Conservation (phyloP, 2,888 invertebrate genomes). For the Cephus pulcher region DNA sequence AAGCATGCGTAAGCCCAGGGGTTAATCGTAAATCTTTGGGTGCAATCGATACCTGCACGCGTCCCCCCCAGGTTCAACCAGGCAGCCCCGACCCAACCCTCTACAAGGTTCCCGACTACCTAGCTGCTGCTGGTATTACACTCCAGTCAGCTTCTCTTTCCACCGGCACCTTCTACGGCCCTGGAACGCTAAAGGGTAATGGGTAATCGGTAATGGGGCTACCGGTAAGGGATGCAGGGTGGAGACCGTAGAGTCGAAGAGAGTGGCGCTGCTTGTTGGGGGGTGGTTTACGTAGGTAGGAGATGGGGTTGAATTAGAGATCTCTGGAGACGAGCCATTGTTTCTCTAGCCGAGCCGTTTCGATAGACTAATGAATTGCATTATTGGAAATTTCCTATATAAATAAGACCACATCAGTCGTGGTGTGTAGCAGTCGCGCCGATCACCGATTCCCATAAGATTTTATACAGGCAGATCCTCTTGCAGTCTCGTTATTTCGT, state of each 20-base stretch:
- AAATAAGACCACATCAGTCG: conserved; percentile 50
- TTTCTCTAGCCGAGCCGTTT: conserved; percentile 35
- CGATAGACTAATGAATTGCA: conserved; percentile 48
- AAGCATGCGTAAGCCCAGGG: conserved; percentile 10
- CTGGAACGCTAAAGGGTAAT: conserved; percentile 13
- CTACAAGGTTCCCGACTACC: background rate
- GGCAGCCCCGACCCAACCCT: background rate
- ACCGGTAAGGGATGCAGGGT: background rate
- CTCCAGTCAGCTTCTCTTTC: conserved; percentile 5
- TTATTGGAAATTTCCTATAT: conserved; percentile 53
- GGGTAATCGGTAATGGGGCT: conserved; percentile 2
- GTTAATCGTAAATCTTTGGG: conserved; percentile 29
- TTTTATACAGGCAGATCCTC: background rate
- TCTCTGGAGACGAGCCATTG: conserved; percentile 35
- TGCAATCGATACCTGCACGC: conserved; percentile 23
- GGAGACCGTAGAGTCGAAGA: background rate
- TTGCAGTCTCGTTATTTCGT: background rate
- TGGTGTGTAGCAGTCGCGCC: background rate
- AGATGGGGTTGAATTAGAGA: background rate
- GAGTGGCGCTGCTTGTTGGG: background rate
- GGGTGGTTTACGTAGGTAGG: background rate
- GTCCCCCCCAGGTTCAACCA: background rate
- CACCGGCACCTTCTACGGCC: conserved; percentile 1
- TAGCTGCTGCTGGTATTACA: background rate
- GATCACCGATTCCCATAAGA: background rate